Conservation (phyloP, 37 sponge, comb jelly and placozoan species). For the Cliona cf. orientalis region DNA sequence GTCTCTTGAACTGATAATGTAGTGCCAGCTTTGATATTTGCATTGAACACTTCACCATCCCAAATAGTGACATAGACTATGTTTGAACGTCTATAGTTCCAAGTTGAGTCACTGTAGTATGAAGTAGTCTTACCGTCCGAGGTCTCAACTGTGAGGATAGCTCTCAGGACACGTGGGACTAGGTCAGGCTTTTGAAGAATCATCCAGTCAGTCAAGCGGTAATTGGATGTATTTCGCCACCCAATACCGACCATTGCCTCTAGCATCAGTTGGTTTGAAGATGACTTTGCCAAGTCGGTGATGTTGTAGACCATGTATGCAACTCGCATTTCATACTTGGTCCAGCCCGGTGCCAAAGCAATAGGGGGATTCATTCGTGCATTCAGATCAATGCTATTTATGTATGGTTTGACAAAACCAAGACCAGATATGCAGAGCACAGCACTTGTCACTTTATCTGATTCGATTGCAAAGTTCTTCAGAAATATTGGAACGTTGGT, state of each 20-base stretch:
- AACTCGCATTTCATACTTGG: constrained; percentile 51
- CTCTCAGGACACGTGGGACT: constrained; percentile 27
- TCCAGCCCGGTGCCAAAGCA: constrained; percentile 72
- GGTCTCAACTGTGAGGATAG: constrained; percentile 16
- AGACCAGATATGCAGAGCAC: constrained; percentile 57
- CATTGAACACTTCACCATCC: constrained; percentile 60
- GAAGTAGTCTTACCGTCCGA: background rate
- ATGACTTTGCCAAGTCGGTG: background rate
- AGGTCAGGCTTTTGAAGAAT: background rate
- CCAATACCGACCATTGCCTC: constrained; percentile 54
- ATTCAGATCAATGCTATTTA: constrained; percentile 49
- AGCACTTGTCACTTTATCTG: background rate
- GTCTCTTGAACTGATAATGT: background rate
- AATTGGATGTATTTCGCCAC: constrained; percentile 49
- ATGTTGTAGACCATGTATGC: constrained; percentile 40
- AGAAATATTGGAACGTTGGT: constrained; percentile 9
- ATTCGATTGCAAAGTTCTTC: background rate
- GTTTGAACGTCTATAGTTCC: constrained; percentile 24
- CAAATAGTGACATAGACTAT: constrained; percentile 41
- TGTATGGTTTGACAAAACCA: constrained; percentile 39
- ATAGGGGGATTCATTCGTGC: constrained; percentile 14
- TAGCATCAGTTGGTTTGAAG: background rate
- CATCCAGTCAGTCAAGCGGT: constrained; percentile 12
- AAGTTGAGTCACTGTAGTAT: constrained; percentile 26
- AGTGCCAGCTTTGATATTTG: background rate